phyloP scores from a whole-genome alignment of 2,797 vertebrate species.

The Champsocephalus esox region DNA sequence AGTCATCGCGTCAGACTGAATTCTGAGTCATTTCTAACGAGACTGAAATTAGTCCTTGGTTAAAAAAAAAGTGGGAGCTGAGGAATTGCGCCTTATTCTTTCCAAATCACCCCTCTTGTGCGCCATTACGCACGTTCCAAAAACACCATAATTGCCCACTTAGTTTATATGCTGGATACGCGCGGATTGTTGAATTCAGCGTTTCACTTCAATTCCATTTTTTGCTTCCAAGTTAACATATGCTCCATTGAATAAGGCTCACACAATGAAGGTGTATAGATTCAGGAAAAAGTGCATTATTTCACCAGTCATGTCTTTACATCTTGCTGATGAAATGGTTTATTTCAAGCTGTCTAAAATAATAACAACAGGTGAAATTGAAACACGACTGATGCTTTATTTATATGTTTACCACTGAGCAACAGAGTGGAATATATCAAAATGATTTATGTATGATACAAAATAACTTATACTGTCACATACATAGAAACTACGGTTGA shows the following conservation, averaged over 20 bases:
- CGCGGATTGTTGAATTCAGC: slow-evolving; percentile 53
- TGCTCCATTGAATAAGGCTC: slow-evolving; percentile 44
- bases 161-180: slow-evolving; percentile 58
- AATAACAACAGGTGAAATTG: slow-evolving; percentile 37
- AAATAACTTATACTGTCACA: slow-evolving; percentile 23
- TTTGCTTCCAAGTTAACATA: slow-evolving; percentile 43
- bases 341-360: slow-evolving; percentile 28
- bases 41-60: slow-evolving; percentile 61
- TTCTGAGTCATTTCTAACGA: slow-evolving; percentile 73
- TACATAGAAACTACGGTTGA: slow-evolving; percentile 20
- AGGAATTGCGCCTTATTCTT: slow-evolving; percentile 53
- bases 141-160: slow-evolving; percentile 73
- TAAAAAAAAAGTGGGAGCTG: not conserved
- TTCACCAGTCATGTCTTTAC: slow-evolving; percentile 29
- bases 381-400: slow-evolving; percentile 27
- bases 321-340: slow-evolving; percentile 16
- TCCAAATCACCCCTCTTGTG: slow-evolving; percentile 69
- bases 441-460: slow-evolving; percentile 22
- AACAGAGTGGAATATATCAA: slow-evolving; percentile 9
- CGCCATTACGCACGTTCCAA: slow-evolving; percentile 78
- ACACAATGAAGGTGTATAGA: slow-evolving; percentile 4
- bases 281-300: slow-evolving; percentile 16
- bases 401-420: slow-evolving; percentile 11
- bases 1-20: slow-evolving; percentile 67
- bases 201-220: slow-evolving; percentile 50